A percentile compares a stretch with the other conserved stretches of the same genome.
Conservation (phyloP, 2,113 vertebrate species). For the Pao palembangensis region DNA sequence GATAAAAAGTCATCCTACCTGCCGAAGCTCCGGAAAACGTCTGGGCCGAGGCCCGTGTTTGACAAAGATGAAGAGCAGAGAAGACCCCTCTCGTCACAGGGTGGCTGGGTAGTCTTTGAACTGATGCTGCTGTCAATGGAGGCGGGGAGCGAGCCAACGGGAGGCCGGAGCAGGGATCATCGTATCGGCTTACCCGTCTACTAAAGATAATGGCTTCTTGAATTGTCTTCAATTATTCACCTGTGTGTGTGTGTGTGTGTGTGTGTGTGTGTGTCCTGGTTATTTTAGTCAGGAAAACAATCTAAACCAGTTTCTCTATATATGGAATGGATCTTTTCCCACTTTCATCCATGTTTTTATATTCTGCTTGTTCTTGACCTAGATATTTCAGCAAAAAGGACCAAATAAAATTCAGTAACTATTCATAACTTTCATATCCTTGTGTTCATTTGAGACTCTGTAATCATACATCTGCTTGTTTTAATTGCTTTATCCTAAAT, state of each 20-base stretch:
- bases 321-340: not conserved
- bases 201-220: conserved; percentile 83
- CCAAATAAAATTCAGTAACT: too few species aligned
- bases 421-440: too few species aligned
- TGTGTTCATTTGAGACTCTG: not conserved
- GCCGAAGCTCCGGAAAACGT: conserved; percentile 6
- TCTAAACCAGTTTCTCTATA: too few species aligned
- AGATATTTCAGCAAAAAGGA: not conserved
- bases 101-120: conserved; percentile 11
- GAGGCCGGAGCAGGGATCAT: conserved; percentile 32
- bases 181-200: conserved; percentile 85
- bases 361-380: conserved; percentile 34
- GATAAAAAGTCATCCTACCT: conserved; percentile 28
- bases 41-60: conserved; percentile 26
- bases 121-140: conserved; percentile 18
- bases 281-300: too few species aligned
- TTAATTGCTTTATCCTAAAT: not conserved
- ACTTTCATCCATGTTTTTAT: not conserved
- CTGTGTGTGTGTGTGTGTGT: conserved; percentile 28
- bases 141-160: conserved; percentile 4
- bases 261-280: not conserved
- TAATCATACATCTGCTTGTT: conserved; percentile 7
- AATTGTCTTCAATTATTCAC: conserved; percentile 90
- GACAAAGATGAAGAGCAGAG: conserved; percentile 9
- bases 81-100: conserved; percentile 6